Evolutionary conservation across 2,888 invertebrate genomes (phyloP), one percentile per base, ranked within the genome.

Genomic region (Atherix ibis): DNA sequence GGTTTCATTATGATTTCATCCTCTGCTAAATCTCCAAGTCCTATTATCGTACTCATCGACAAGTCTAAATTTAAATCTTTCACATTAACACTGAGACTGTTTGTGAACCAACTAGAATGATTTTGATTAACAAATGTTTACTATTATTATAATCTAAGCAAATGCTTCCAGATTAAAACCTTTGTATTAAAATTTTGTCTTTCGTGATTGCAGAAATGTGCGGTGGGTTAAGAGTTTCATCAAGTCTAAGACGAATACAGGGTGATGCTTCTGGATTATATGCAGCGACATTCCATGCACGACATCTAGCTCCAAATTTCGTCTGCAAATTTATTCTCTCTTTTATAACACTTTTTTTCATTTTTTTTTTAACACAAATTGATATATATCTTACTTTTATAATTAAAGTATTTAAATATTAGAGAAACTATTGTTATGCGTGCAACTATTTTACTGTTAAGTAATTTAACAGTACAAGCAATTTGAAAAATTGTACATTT

Each of bases 1-100:
- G 87, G 81, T 36, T 76, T 71, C 2, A 73, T 73, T 16, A 82
- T 67, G 24, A 84, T 70, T 63, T 92, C 91, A 57, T 92, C 91
- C 53, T 91, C 91, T 2, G 81, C 66, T 42, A 92, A 70, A 57
- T 88, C 89, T 0, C 78, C 70, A 10, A 92, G 61, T 9, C 83
- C 85, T 22, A 78, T 70, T 1, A 87, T 69, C 0, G 84, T 83
- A 51, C 83, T 84, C 77, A 83, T 81, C 32, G 78, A 76, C 34
- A 88, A 64, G 10, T 71, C 67, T 44, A 85, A 56, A 35, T 63
- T 65, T 32, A 84, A 61, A 46, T 83, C 77, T 9, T 65, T 64
- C 0, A 80, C 67, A 16, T 69, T 67, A 8, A 79, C 68, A 30
- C 75, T 73, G 5, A 82, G 54, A 25, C 73, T 62, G 43, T 59